A percentile compares a stretch with the other conserved stretches of the same genome.
phyloP scores from a whole-genome alignment of 2,888 invertebrate genomes.

The Eueremaeus valkanovi region DNA sequence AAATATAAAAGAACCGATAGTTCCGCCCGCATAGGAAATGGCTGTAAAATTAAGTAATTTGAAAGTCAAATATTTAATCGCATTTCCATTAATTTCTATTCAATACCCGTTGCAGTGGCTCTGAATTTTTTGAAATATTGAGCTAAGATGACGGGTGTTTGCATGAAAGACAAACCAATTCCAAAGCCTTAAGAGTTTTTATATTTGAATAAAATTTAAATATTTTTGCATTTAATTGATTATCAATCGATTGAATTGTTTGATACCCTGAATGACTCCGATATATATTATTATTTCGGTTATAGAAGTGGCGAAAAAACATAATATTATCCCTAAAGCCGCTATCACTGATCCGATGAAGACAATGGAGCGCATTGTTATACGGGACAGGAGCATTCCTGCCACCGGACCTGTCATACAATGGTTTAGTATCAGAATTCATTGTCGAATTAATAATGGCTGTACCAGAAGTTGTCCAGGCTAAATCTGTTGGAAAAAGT shows the following conservation, averaged over 20 bases:
- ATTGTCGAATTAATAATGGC: too few relatives aligned
- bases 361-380: constrained; percentile 40
- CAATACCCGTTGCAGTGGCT: constrained; percentile 44
- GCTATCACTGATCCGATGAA: constrained; percentile 43
- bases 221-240: not conserved
- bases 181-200: constrained; percentile 43
- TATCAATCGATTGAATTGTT: not conserved
- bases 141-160: constrained; percentile 44
- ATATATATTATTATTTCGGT: constrained; percentile 44
- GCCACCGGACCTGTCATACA: constrained; percentile 42
- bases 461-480: too few relatives aligned
- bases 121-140: constrained; percentile 46
- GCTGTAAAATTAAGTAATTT: too few relatives aligned
- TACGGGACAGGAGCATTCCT: constrained; percentile 41
- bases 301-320: constrained; percentile 44
- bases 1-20: constrained; percentile 45
- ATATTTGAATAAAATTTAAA: not conserved
- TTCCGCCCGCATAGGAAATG: constrained; percentile 46
- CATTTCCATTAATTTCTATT: not conserved
- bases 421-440: too few relatives aligned
- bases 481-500: not conserved
- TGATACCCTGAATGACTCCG: constrained; percentile 45
- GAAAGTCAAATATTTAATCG: too few relatives aligned
- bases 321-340: constrained; percentile 41
- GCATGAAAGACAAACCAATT: constrained; percentile 45